Evolutionary conservation across 2,113 vertebrate species (phyloP).

Genomic region (Salminus brasiliensis): DNA sequence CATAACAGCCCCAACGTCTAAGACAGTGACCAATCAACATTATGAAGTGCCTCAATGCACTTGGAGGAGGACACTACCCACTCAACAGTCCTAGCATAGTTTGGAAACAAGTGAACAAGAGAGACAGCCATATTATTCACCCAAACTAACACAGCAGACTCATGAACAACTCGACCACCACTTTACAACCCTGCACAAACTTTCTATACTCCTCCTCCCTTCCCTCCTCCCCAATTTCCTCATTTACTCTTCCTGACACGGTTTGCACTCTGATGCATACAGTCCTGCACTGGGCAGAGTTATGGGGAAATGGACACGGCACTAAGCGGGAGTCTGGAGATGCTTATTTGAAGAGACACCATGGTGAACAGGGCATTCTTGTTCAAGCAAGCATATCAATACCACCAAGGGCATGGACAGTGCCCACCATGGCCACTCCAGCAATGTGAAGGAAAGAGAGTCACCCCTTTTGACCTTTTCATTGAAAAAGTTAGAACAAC

Average conservation of each 20-base stretch:
- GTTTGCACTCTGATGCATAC: not conserved
- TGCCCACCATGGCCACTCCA: not conserved
- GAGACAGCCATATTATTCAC: no score
- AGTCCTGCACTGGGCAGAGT: not conserved
- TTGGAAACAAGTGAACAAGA: not conserved
- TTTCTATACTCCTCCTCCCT: not conserved
- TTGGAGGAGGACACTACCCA: no score
- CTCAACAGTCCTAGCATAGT: no score
- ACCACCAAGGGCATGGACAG: conserved; percentile 9
- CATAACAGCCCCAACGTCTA: no score
- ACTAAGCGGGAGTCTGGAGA: conserved; percentile 5
- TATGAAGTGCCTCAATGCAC: no score
- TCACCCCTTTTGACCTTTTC: not conserved
- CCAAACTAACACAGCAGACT: not conserved
- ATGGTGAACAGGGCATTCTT: not conserved
- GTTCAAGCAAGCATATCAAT: conserved; percentile 12
- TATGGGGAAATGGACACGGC: not conserved
- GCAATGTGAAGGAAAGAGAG: not conserved
- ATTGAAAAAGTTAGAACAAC: not conserved
- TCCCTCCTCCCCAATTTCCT: not conserved
- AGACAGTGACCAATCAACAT: no score
- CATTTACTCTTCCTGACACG: not conserved
- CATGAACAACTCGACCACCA: not conserved
- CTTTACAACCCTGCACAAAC: not conserved
- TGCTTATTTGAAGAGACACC: conserved; percentile 22